Evolutionary conservation across 2,888 invertebrate genomes (phyloP).

Genomic region (Agonum fuliginosum): DNA sequence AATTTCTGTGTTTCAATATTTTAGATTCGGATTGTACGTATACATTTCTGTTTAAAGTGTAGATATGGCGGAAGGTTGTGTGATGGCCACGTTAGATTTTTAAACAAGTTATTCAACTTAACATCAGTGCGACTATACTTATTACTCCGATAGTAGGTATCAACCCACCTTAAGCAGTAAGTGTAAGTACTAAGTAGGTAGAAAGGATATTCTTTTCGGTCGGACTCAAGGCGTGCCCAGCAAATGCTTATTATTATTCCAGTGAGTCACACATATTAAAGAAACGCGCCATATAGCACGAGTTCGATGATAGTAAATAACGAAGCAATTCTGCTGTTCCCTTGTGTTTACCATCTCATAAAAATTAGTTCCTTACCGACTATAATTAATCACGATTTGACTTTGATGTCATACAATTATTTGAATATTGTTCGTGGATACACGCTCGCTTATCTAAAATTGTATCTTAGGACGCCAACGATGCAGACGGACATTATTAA

Average conservation of each 20-base stretch:
- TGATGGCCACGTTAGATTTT: too few relatives aligned
- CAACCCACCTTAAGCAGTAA: background rate
- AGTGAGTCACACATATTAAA: constrained; percentile 53
- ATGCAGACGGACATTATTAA: constrained; percentile 38
- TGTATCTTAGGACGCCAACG: constrained; percentile 35
- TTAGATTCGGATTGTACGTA: too few relatives aligned
- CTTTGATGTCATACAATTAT: constrained; percentile 50
- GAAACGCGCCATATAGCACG: constrained; percentile 46
- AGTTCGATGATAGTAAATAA: constrained; percentile 47
- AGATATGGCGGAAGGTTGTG: too few relatives aligned
- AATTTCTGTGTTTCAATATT: too few relatives aligned
- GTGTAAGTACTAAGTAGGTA: constrained; percentile 25
- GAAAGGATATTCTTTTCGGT: constrained; percentile 37
- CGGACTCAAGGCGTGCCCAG: constrained; percentile 27
- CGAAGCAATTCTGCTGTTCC: constrained; percentile 35
- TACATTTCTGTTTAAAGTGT: too few relatives aligned
- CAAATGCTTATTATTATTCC: constrained; percentile 44
- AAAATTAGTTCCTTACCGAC: constrained; percentile 45
- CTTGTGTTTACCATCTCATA: constrained; percentile 38
- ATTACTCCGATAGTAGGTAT: too few relatives aligned
- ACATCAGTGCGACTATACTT: too few relatives aligned
- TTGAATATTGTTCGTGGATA: constrained; percentile 43
- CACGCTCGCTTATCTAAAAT: constrained; percentile 36
- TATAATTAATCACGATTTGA: constrained; percentile 51
- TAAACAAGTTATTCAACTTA: too few relatives aligned